Evolutionary conservation across 2,888 invertebrate species (phyloP).

Genomic region (Lycia hirtaria): DNA sequence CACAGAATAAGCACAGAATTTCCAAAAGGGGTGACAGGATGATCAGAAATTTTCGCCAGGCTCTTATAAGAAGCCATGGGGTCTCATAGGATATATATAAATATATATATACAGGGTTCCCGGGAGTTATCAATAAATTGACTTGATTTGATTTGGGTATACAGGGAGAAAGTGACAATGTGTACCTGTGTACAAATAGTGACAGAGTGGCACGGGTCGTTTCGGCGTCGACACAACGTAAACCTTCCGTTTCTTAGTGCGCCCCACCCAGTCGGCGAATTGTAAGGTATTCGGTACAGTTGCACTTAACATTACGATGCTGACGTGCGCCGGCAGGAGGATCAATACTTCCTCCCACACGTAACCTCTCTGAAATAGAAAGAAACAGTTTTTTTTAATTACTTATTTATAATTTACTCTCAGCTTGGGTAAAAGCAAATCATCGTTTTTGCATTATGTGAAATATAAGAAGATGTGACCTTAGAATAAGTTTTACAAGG

Average conservation of each 20-base stretch:
- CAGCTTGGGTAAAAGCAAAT: too few relatives aligned
- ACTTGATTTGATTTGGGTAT: too few relatives aligned
- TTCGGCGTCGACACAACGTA: constrained; percentile 97
- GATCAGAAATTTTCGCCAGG: too few relatives aligned
- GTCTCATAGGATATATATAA: too few relatives aligned
- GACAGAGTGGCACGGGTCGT: constrained; percentile 97
- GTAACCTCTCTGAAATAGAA: constrained; percentile 93
- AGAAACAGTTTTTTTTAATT: too few relatives aligned
- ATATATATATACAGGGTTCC: background rate
- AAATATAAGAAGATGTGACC: too few relatives aligned
- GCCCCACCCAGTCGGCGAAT: constrained; percentile 97
- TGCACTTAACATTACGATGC: constrained; percentile 98
- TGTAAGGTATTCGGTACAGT: constrained; percentile 99
- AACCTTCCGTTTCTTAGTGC: constrained; percentile 93
- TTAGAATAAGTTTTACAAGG: too few relatives aligned
- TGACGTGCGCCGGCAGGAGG: constrained; percentile 96
- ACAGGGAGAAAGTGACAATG: too few relatives aligned
- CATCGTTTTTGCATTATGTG: too few relatives aligned
- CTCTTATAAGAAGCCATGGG: too few relatives aligned
- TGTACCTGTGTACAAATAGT: constrained; percentile 95
- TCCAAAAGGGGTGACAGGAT: too few relatives aligned
- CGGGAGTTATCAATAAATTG: background rate
- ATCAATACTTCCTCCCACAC: constrained; percentile 99
- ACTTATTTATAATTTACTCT: too few relatives aligned
- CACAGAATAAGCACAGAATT: background rate